These are phyloP conservation scores for Spea hammondii DNA, from an alignment of 2,797 vertebrate genomes.

Conservation along the genomic window DNA sequence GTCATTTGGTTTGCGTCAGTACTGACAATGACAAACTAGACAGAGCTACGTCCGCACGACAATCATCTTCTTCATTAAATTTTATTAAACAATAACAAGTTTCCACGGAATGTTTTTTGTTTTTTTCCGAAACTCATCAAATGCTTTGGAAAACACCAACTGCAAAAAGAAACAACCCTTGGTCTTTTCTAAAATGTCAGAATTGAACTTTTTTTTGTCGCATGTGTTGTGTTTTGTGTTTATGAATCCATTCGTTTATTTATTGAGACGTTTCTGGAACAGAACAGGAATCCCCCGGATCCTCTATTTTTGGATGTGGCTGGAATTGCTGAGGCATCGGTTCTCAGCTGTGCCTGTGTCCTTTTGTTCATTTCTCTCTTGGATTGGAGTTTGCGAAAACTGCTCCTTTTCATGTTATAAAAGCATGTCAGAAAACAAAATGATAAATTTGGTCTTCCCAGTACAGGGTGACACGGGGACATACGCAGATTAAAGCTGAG, in stretches of 20 bases:
- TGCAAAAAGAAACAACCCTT: not conserved
- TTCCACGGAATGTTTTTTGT: not conserved
- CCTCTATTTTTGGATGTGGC: conserved; percentile 16
- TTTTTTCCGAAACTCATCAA: not conserved
- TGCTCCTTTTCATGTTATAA: too few species aligned
- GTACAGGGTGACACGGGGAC: too few species aligned
- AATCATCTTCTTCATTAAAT: not conserved
- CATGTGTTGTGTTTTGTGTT: conserved; percentile 19
- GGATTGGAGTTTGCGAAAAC: not conserved
- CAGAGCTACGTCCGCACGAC: not conserved
- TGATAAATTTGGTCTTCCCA: too few species aligned
- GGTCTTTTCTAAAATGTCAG: not conserved
- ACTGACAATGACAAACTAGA: not conserved
- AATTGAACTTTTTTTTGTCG: conserved; percentile 2
- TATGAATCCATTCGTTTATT: conserved; percentile 1
- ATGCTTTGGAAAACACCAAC: not conserved
- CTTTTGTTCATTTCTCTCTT: not conserved
- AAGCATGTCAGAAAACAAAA: too few species aligned
- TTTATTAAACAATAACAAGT: not conserved
- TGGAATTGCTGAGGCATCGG: conserved; percentile 9
- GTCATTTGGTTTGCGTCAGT: not conserved
- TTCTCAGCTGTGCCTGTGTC: not conserved
- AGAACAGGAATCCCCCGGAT: conserved; percentile 1
- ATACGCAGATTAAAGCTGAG: too few species aligned
- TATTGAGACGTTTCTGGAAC: conserved; percentile 14